These are phyloP conservation scores for Galerucella calmariensis DNA, from an alignment of 2,888 invertebrate genomes.

Conservation along the genomic window DNA sequence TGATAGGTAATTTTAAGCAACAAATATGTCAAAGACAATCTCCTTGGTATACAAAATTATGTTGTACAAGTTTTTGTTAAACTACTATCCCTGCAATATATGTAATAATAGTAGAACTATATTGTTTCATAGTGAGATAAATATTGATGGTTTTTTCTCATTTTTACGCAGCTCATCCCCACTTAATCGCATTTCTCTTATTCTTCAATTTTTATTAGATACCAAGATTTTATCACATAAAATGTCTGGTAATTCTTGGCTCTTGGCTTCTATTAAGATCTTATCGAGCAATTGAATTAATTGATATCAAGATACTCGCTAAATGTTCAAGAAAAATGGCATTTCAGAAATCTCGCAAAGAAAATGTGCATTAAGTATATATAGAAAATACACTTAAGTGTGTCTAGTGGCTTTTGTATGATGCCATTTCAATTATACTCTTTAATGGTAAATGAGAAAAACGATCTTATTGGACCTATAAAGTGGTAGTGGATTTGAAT, in stretches of 20 bases:
- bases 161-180: neutral
- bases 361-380: constrained; percentile 7
- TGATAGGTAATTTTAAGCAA: too few relatives aligned
- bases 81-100: too few relatives aligned
- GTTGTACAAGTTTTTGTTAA: too few relatives aligned
- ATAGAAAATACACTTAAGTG: neutral
- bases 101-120: too few relatives aligned
- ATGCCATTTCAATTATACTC: neutral
- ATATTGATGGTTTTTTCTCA: neutral
- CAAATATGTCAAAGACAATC: too few relatives aligned
- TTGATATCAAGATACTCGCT: constrained; percentile 26
- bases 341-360: constrained; percentile 22
- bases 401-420: neutral
- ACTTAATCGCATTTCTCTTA: constrained; percentile 16
- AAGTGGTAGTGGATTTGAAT: neutral
- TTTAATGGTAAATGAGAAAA: neutral
- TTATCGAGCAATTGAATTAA: constrained; percentile 29
- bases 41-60: too few relatives aligned
- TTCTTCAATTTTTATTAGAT: constrained; percentile 26
- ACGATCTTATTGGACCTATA: neutral
- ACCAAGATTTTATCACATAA: constrained; percentile 29
- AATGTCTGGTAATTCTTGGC: constrained; percentile 25
- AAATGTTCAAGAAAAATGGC: constrained; percentile 20
- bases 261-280: constrained; percentile 29
- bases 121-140: too few relatives aligned